phyloP scores from a whole-genome alignment of 2,888 invertebrate species.

The Netelia melanura region DNA sequence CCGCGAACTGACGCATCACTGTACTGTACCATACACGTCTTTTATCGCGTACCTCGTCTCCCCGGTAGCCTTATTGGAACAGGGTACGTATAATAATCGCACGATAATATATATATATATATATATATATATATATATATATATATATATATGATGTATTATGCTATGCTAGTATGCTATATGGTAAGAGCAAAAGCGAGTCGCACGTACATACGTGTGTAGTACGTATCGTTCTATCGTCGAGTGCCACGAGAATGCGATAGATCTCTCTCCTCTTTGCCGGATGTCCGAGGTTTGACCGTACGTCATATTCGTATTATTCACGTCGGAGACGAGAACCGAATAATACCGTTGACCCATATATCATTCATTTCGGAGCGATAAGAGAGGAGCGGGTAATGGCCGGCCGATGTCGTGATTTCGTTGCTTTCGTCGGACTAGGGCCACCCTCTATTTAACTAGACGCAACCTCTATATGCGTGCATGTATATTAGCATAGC shows the following conservation, averaged over 20 bases:
- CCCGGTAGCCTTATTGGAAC: too few species aligned
- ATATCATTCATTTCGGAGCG: constrained; percentile 42
- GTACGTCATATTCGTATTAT: too few species aligned
- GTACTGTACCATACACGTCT: too few species aligned
- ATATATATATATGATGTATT: too few species aligned
- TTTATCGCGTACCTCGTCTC: too few species aligned
- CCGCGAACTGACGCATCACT: too few species aligned
- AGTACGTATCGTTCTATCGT: not conserved
- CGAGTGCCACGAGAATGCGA: not conserved
- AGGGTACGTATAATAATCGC: too few species aligned
- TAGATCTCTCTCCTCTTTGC: not conserved
- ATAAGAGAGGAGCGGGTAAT: constrained; percentile 8
- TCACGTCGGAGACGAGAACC: not conserved
- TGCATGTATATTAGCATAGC: not conserved
- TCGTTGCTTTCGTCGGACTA: not conserved
- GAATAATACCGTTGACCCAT: constrained; percentile 39
- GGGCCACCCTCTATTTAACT: too few species aligned
- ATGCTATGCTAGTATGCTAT: too few species aligned
- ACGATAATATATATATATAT: too few species aligned
- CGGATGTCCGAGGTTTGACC: constrained; percentile 7
- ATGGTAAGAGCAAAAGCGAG: not conserved
- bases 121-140: too few species aligned
- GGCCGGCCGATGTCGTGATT: not conserved
- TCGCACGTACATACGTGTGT: not conserved
- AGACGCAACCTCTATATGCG: not conserved